Evolutionary conservation across 2,797 vertebrate genomes (phyloP).

Genomic region (Onychomys arenicola): DNA sequence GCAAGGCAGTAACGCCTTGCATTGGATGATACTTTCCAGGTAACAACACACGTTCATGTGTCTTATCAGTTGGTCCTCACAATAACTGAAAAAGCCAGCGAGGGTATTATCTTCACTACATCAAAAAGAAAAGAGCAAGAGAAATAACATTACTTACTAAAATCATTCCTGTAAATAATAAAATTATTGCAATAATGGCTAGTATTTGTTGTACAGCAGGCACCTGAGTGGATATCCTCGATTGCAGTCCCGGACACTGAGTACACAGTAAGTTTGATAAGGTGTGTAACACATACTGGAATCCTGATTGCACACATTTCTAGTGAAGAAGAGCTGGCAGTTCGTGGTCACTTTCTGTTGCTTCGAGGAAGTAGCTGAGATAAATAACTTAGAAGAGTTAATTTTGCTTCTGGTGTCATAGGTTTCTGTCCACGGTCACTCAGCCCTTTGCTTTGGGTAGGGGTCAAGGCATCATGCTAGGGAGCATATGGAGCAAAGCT

Average conservation of each 20-base stretch:
- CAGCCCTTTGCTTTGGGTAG: background rate
- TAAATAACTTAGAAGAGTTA: background rate
- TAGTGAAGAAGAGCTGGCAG: background rate
- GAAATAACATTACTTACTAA: conserved; percentile 9
- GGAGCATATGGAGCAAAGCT: background rate
- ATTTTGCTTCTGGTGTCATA: background rate
- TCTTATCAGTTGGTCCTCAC: conserved; percentile 28
- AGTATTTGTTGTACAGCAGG: background rate
- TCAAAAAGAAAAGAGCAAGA: conserved; percentile 29
- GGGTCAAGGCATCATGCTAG: too few species aligned
- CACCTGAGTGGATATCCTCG: background rate
- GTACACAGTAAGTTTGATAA: background rate
- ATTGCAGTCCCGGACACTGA: background rate
- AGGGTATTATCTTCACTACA: background rate
- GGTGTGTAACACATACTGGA: background rate
- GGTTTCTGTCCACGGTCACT: background rate
- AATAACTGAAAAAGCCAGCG: conserved; percentile 3
- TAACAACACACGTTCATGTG: background rate
- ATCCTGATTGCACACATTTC: background rate
- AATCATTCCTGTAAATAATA: conserved; percentile 15
- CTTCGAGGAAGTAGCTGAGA: background rate
- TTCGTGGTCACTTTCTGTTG: too few species aligned
- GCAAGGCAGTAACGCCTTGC: background rate
- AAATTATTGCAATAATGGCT: conserved; percentile 5
- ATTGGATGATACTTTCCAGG: background rate